Percentiles rank a stretch among this genome's conserved stretches.
Conservation (phyloP, 1,140 invertebrate genomes). For the Papilio polytes region DNA sequence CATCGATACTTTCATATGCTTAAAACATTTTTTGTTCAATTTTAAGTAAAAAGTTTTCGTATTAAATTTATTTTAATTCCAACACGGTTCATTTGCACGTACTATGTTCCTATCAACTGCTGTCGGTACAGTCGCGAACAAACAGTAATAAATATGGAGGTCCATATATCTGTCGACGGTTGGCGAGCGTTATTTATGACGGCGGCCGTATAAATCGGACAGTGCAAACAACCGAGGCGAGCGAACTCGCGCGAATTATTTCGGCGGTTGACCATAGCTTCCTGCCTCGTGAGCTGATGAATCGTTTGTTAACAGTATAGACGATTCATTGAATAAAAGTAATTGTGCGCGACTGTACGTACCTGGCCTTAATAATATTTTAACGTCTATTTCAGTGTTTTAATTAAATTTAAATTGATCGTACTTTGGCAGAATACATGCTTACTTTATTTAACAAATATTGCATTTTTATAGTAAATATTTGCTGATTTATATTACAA, state of each 20-base stretch:
- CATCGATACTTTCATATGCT: too few relatives aligned
- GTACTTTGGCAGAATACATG: too few relatives aligned
- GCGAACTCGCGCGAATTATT: slow-evolving; percentile 39
- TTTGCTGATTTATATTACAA: too few relatives aligned
- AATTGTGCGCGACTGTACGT: background rate
- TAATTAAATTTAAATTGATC: too few relatives aligned
- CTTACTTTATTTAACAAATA: too few relatives aligned
- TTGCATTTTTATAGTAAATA: too few relatives aligned
- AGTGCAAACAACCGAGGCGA: slow-evolving; percentile 63
- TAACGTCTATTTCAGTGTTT: too few relatives aligned
- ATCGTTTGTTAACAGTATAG: slow-evolving; percentile 11
- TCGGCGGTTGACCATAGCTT: slow-evolving; percentile 27
- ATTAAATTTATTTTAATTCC: slow-evolving; percentile 12
- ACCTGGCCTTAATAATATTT: background rate
- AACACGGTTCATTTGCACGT: background rate
- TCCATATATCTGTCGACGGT: slow-evolving; percentile 78
- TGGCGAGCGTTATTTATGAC: slow-evolving; percentile 70
- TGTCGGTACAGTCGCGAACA: slow-evolving; percentile 59
- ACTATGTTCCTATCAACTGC: slow-evolving; percentile 44
- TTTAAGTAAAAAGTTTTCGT: background rate
- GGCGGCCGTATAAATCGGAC: slow-evolving; percentile 65
- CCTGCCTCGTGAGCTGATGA: slow-evolving; percentile 27
- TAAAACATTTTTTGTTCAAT: background rate
- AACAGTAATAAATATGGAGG: slow-evolving; percentile 69
- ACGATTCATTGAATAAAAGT: background rate